Evolutionary conservation across 2,797 vertebrate genomes (phyloP).

Genomic region (Rhodeus uyekii): DNA sequence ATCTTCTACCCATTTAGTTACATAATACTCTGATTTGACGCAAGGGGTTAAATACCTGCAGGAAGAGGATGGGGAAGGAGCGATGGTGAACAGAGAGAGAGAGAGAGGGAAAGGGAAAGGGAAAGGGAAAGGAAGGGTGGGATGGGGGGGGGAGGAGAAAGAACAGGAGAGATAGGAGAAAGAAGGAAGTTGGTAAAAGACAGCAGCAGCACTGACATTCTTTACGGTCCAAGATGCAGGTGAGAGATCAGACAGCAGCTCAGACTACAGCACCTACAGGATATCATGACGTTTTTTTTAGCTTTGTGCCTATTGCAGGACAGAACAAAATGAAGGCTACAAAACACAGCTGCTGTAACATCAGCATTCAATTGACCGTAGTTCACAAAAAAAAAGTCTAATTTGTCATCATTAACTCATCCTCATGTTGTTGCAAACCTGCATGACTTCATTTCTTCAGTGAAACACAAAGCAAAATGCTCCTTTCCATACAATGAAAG

Average conservation of each 20-base stretch:
- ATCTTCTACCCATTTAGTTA: slow-evolving; percentile 99
- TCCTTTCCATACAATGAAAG: background rate
- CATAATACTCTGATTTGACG: slow-evolving; percentile 99
- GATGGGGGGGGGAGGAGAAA: slow-evolving; percentile 68
- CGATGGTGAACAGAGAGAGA: slow-evolving; percentile 81
- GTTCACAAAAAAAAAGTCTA: background rate
- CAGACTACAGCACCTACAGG: slow-evolving; percentile 9
- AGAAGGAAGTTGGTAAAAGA: slow-evolving; percentile 82
- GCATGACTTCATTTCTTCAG: background rate
- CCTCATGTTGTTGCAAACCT: background rate
- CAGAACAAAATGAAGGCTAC: background rate
- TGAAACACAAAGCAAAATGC: background rate
- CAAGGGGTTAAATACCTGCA: slow-evolving; percentile 99
- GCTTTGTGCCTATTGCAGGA: background rate
- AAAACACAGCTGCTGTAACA: background rate
- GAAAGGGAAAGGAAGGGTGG: slow-evolving; percentile 43
- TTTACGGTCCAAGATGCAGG: slow-evolving; percentile 81
- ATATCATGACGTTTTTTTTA: background rate
- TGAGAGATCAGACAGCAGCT: slow-evolving; percentile 62
- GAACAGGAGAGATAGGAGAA: slow-evolving; percentile 72
- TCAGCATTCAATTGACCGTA: background rate
- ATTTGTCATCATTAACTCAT: background rate
- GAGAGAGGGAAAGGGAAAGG: slow-evolving; percentile 71
- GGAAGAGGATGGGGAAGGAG: slow-evolving; percentile 76
- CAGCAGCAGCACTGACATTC: slow-evolving; percentile 86